A percentile compares a stretch with the other conserved stretches of the same genome.
phyloP scores from a whole-genome alignment of 2,113 vertebrate species.

The Bagarius yarrelli region DNA sequence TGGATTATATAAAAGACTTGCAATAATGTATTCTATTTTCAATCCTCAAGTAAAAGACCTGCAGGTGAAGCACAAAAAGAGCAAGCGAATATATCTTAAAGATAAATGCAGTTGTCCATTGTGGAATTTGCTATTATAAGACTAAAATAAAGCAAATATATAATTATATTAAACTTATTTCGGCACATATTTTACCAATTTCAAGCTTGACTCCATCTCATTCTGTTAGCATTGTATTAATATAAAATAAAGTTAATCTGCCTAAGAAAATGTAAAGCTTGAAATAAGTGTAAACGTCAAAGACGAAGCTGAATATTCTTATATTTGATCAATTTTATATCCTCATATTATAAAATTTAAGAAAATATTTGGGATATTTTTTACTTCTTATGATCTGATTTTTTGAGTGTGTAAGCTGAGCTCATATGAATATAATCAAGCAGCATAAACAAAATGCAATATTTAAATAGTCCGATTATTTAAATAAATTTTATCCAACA shows the following conservation, averaged over 20 bases:
- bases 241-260: not conserved
- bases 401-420: not conserved
- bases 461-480: not conserved
- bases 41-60: not conserved
- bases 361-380: not conserved
- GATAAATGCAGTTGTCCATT: not conserved
- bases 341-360: not conserved
- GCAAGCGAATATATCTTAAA: not conserved
- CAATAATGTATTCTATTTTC: not conserved
- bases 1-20: not conserved
- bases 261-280: not conserved
- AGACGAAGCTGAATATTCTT: not conserved
- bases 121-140: not conserved
- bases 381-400: not conserved
- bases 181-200: not conserved
- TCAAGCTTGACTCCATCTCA: not conserved
- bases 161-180: not conserved
- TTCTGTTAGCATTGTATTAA: not conserved
- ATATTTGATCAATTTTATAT: not conserved
- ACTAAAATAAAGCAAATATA: not conserved
- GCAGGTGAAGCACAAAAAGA: not conserved
- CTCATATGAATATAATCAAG: not conserved
- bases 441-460: not conserved
- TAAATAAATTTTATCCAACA: not conserved
- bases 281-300: not conserved